Base-by-base conservation (phyloP, 2,797 vertebrate species). In the Karalla daura region DNA sequence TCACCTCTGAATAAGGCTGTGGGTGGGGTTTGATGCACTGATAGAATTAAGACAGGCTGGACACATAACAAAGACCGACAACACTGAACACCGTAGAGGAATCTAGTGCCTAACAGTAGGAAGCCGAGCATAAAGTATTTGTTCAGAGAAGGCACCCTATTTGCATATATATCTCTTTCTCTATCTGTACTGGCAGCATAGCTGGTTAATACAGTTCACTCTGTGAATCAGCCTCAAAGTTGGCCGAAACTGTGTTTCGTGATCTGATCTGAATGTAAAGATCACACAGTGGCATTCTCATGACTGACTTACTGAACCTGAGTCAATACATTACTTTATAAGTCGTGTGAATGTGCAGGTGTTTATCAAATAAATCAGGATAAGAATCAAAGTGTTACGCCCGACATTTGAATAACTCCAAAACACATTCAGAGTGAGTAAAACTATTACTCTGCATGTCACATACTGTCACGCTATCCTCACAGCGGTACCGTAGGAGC, bases 11-110 rank as follows among this genome's bases (percentile, higher is more conserved):
- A 14, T 25, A 32, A 50, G n/a, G 21, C 36, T 24, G 59, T 13
- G 37, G 49, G 39, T 5, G 35, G 30, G 46, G 54, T 36, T 21
- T 30, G 50, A 74, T 28, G 3, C 23, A 60, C 21, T 27, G 28
- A 71, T 43, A 53, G 14, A 43, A 14, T 41, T 8, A 11, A 37
- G 10, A 30, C 40, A 14, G n/a, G 1, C 21, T 24, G n/a, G 41
- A 35, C 15, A 59, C 13, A 24, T n/a, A 24, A 36, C 30, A 14
- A 2, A 24, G 10, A 27, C 30, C 39, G 18, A 23, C 11, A 10
- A 37, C 37, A 46, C 15, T 40, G 24, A 27, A n/a, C 13, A 40
- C 4, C 1, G 9, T 43, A 30, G 36, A 59, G 21, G 12, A 15
- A 20, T 24, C 28, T 40, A 20, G 18, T 6, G 7, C 5, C 11